A percentile compares a stretch with the other conserved stretches of the same genome.
phyloP scores from a whole-genome alignment of 2,888 invertebrate species.

The Ypsolopha scabrella region DNA sequence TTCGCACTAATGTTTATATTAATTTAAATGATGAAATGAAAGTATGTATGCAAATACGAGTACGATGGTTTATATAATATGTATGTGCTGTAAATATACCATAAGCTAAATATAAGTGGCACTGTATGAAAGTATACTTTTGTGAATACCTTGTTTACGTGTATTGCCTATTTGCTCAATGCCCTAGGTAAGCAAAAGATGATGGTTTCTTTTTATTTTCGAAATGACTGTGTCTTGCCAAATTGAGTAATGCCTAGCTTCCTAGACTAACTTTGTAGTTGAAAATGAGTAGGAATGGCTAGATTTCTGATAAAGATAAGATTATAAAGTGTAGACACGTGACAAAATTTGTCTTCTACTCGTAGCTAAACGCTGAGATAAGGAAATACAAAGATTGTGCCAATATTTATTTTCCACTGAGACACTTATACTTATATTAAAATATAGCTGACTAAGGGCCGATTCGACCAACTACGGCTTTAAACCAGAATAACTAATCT shows the following conservation, averaged over 20 bases:
- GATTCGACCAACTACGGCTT: too few species aligned
- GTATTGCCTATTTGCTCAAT: conserved; percentile 44
- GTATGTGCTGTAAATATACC: conserved; percentile 49
- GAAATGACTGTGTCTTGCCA: neutral
- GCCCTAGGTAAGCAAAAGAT: conserved; percentile 17
- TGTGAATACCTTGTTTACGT: conserved; percentile 26
- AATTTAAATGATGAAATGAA: conserved; percentile 4
- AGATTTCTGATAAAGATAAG: neutral
- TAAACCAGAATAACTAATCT: too few species aligned
- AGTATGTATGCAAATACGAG: neutral
- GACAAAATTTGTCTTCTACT: too few species aligned
- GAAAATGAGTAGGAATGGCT: neutral
- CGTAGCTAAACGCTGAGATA: too few species aligned
- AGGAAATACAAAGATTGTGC: too few species aligned
- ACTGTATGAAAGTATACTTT: conserved; percentile 16
- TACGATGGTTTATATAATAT: conserved; percentile 20
- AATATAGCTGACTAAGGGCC: too few species aligned
- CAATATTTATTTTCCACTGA: too few species aligned
- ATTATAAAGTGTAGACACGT: neutral
- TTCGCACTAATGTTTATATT: conserved; percentile 42
- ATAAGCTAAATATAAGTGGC: conserved; percentile 29
- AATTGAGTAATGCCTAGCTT: neutral
- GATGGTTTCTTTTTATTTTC: neutral
- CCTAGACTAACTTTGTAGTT: neutral
- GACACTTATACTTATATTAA: too few species aligned